Evolutionary conservation across 2,888 invertebrate species (phyloP).

Genomic region (Creontiades dilutus): DNA sequence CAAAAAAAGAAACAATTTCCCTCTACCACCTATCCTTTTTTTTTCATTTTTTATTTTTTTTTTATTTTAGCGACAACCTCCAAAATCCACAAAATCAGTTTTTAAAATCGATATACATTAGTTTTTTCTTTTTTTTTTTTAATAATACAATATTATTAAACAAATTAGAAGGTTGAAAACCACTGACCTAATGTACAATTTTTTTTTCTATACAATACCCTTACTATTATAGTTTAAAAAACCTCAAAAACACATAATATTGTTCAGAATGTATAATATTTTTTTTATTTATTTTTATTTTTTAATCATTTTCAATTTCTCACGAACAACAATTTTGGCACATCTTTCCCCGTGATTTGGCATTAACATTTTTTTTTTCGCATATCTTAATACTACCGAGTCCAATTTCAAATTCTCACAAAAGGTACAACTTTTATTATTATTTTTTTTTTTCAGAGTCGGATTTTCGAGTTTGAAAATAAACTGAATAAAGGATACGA

Average conservation of each 20-base stretch:
- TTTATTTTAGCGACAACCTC: conserved; percentile 53
- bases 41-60: no score
- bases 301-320: conserved; percentile 40
- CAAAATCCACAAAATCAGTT: conserved; percentile 59
- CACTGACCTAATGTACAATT: conserved; percentile 72
- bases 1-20: conserved; percentile 17
- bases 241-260: conserved; percentile 68
- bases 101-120: conserved; percentile 65
- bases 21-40: conserved; percentile 44
- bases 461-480: background rate
- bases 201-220: conserved; percentile 69
- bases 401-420: conserved; percentile 12
- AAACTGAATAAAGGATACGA: no score
- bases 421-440: background rate
- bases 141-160: conserved; percentile 67
- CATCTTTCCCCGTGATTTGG: conserved; percentile 62
- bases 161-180: conserved; percentile 71
- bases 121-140: conserved; percentile 11
- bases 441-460: background rate
- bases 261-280: conserved; percentile 70
- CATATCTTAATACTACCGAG: conserved; percentile 30
- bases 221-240: conserved; percentile 70
- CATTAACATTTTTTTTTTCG: background rate
- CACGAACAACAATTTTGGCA: conserved; percentile 67
- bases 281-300: conserved; percentile 29